A percentile compares a stretch with the other conserved stretches of the same genome.
Conservation (phyloP, 2,888 invertebrate genomes). For the Drosophila subsilvestris region DNA sequence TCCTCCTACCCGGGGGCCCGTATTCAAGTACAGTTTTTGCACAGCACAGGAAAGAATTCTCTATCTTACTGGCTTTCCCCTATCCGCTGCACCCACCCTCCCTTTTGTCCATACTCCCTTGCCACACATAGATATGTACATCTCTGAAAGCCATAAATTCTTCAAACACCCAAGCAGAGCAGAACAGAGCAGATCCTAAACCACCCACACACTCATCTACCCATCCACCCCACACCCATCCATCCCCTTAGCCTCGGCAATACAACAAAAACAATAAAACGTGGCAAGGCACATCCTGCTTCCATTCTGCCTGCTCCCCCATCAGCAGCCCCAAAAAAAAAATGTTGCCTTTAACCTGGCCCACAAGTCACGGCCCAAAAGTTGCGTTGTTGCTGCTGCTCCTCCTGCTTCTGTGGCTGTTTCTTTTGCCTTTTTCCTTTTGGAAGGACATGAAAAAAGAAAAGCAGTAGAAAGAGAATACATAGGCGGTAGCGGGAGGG, state of each 20-base stretch:
- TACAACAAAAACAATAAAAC: conserved; percentile 79
- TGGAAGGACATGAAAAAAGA: conserved; percentile 35
- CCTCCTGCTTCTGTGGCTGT: conserved; percentile 33
- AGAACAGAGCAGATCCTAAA: conserved; percentile 65
- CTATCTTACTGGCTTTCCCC: background rate
- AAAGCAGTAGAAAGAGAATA: background rate
- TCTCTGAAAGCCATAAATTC: conserved; percentile 80
- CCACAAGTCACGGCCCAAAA: conserved; percentile 69
- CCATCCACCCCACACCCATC: background rate
- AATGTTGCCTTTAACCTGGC: conserved; percentile 60
- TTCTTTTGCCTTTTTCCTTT: conserved; percentile 38
- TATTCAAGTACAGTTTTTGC: conserved; percentile 19
- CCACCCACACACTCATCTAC: conserved; percentile 36
- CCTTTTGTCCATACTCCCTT: conserved; percentile 25
- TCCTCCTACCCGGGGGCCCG: background rate
- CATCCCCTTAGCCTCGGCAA: conserved; percentile 45
- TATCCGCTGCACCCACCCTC: background rate
- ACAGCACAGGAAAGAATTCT: background rate
- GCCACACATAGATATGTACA: conserved; percentile 69
- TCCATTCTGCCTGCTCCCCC: conserved; percentile 28
- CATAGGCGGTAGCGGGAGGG: too few relatives aligned
- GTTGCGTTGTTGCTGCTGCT: conserved; percentile 41
- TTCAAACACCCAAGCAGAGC: conserved; percentile 63
- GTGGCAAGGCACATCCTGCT: conserved; percentile 57
- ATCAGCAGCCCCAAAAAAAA: conserved; percentile 19